A percentile compares a stretch with the other conserved stretches of the same genome.
phyloP scores from a whole-genome alignment of 2,113 vertebrate genomes.

The Cranoglanis bouderius region DNA sequence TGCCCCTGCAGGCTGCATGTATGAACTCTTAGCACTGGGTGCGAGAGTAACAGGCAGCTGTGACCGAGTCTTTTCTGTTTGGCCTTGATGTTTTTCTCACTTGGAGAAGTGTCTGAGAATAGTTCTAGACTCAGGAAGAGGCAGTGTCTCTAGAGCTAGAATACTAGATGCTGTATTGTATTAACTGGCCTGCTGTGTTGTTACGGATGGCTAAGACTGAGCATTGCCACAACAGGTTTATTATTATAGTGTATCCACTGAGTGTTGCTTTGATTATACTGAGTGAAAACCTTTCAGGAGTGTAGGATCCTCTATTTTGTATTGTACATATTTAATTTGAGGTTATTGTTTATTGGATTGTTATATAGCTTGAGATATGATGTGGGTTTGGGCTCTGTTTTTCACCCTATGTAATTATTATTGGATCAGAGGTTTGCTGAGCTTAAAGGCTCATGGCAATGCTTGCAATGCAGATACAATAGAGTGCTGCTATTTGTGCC shows the following conservation, averaged over 20 bases:
- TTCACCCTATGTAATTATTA: constrained; percentile 54
- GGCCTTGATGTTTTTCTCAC: constrained; percentile 27
- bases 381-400: constrained; percentile 56
- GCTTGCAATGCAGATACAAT: constrained; percentile 72
- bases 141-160: constrained; percentile 39
- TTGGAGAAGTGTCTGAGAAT: constrained; percentile 25
- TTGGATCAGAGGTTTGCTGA: constrained; percentile 59
- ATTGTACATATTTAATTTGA: constrained; percentile 57
- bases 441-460: constrained; percentile 61
- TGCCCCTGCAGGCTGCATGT: constrained; percentile 37
- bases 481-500: constrained; percentile 73
- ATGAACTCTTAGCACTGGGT: constrained; percentile 16
- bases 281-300: constrained; percentile 54
- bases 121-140: constrained; percentile 44
- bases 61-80: constrained; percentile 33
- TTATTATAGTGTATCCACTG: constrained; percentile 23
- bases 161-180: constrained; percentile 34
- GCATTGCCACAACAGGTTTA: constrained; percentile 31
- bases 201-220: constrained; percentile 37
- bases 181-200: constrained; percentile 32
- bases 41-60: constrained; percentile 35
- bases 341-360: constrained; percentile 59
- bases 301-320: constrained; percentile 63
- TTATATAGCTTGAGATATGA: constrained; percentile 55
- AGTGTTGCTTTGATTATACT: constrained; percentile 55